Evolutionary conservation across 2,113 vertebrate genomes (phyloP).

Genomic region (Ictalurus furcatus): DNA sequence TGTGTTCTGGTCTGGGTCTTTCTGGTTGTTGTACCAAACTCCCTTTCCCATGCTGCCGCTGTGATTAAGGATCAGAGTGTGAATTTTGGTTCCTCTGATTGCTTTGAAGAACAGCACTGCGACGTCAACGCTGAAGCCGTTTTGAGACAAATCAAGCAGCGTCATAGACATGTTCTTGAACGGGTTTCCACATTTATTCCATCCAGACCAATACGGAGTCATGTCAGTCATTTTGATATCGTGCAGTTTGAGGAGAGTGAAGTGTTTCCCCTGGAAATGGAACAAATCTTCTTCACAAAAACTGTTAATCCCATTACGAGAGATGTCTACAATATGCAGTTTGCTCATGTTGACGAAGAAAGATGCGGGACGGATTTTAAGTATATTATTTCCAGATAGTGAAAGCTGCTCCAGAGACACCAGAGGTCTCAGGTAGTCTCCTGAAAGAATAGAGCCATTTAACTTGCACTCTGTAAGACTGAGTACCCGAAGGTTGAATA

Average conservation of each 20-base stretch:
- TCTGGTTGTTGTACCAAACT: conserved; percentile 74
- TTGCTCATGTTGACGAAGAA: conserved; percentile 76
- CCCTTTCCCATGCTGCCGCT: conserved; percentile 69
- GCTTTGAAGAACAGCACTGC: conserved; percentile 65
- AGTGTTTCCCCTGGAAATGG: conserved; percentile 78
- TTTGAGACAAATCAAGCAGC: conserved; percentile 68
- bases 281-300: conserved; percentile 79
- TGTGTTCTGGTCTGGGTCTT: conserved; percentile 77
- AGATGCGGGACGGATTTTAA: conserved; percentile 70
- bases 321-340: conserved; percentile 72
- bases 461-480: conserved; percentile 70
- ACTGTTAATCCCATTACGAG: conserved; percentile 67
- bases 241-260: conserved; percentile 68
- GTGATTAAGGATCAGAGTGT: conserved; percentile 53
- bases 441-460: conserved; percentile 71
- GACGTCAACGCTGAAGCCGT: conserved; percentile 57
- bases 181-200: conserved; percentile 79
- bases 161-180: conserved; percentile 75
- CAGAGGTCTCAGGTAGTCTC: conserved; percentile 77
- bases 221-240: conserved; percentile 51
- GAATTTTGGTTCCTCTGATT: conserved; percentile 74
- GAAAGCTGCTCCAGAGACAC: conserved; percentile 72
- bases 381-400: conserved; percentile 73
- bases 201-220: conserved; percentile 57
- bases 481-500: conserved; percentile 70